Percentiles rank a stretch among this genome's conserved stretches.
Conservation (phyloP, 2,113 vertebrate genomes). For the Todiramphus saurophagus region DNA sequence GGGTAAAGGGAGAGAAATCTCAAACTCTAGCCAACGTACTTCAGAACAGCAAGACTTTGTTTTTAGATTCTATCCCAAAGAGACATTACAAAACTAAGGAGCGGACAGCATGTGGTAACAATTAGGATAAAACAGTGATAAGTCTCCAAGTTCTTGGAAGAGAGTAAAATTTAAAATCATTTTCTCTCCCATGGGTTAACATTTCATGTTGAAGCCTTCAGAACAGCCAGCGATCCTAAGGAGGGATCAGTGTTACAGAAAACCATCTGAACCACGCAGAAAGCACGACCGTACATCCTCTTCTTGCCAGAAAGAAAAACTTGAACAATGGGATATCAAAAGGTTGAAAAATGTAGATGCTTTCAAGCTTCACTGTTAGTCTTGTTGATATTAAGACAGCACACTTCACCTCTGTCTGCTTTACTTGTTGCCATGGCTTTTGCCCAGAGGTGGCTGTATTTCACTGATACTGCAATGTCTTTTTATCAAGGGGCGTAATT, state of each 20-base stretch:
- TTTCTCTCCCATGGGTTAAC: not conserved
- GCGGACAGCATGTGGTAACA: not conserved
- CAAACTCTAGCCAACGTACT: not conserved
- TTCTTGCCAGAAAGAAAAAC: not conserved
- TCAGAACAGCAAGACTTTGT: not conserved
- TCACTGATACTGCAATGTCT: not conserved
- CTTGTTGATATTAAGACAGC: not conserved
- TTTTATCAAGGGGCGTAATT: not conserved
- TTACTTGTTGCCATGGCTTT: not conserved
- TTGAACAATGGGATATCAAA: not conserved
- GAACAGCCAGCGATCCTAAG: not conserved
- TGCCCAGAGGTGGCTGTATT: not conserved
- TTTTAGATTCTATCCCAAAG: not conserved
- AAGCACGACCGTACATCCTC: not conserved
- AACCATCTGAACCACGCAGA: not conserved
- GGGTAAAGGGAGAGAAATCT: not conserved
- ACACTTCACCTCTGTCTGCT: not conserved
- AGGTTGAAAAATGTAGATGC: not conserved
- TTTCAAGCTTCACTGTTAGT: not conserved
- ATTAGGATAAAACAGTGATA: constrained; percentile 30
- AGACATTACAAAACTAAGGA: not conserved
- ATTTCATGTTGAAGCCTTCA: not conserved
- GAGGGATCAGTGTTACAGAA: not conserved
- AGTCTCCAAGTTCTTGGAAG: not conserved
- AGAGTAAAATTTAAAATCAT: not conserved